Evolutionary conservation across 2,797 vertebrate genomes (phyloP).

Genomic region (Anableps anableps): DNA sequence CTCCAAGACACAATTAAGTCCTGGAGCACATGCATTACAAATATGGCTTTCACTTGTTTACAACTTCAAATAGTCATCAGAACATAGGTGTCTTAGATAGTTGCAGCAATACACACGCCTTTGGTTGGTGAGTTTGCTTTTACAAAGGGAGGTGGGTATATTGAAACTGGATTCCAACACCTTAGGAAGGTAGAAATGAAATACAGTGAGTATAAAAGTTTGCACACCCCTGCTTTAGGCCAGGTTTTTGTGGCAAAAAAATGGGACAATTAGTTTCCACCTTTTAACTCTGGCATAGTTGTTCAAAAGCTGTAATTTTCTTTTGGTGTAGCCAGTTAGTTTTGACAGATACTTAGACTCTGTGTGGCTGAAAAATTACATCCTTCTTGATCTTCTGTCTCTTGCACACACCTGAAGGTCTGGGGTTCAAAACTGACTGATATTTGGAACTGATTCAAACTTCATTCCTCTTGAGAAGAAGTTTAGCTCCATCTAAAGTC

Average conservation of each 20-base stretch:
- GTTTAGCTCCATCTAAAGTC: neutral
- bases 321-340: neutral
- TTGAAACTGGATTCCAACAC: constrained; percentile 50
- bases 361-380: neutral
- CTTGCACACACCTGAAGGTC: neutral
- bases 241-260: neutral
- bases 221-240: neutral
- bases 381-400: neutral
- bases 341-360: neutral
- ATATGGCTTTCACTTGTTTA: constrained; percentile 75
- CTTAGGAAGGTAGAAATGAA: constrained; percentile 15
- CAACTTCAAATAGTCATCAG: constrained; percentile 68
- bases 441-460: neutral
- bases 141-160: constrained; percentile 55
- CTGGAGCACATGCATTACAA: constrained; percentile 72
- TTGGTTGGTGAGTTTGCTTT: constrained; percentile 57
- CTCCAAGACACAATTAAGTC: constrained; percentile 76
- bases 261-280: neutral
- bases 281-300: neutral
- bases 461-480: neutral
- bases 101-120: constrained; percentile 30
- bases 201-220: neutral
- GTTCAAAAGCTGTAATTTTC: neutral
- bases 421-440: neutral
- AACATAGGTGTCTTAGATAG: constrained; percentile 52